Percentiles rank a stretch among this genome's conserved stretches.
Evolutionary conservation across 1,140 invertebrate species (phyloP).

Genomic region (Hylaeus volcanicus): DNA sequence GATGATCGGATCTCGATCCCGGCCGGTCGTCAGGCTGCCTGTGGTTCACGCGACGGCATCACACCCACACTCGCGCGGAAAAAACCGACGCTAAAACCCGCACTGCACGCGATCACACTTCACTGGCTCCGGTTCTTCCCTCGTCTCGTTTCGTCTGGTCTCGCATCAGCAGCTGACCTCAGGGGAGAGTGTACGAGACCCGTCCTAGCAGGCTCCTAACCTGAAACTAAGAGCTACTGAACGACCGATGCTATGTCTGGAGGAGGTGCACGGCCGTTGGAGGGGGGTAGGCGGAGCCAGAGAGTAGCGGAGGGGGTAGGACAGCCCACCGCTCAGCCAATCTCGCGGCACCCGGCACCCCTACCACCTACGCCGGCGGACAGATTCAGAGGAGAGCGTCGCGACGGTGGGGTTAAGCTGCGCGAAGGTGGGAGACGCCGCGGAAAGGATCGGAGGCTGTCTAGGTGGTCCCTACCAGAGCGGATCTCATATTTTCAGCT

Average conservation of each 20-base stretch:
- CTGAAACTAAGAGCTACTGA: constrained; percentile 81
- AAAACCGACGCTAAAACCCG: constrained; percentile 16
- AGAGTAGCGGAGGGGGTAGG: constrained; percentile 66
- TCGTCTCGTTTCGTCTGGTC: constrained; percentile 45
- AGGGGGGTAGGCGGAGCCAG: constrained; percentile 69
- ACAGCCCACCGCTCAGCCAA: constrained; percentile 71
- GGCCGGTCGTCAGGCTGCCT: constrained; percentile 28
- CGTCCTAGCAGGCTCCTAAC: constrained; percentile 81
- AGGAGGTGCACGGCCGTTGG: constrained; percentile 74
- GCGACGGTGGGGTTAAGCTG: constrained; percentile 61
- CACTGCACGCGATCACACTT: constrained; percentile 50
- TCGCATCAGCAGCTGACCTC: constrained; percentile 6
- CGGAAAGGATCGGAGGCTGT: constrained; percentile 78
- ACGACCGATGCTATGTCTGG: constrained; percentile 79
- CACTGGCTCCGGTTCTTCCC: constrained; percentile 38
- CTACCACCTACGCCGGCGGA: constrained; percentile 58
- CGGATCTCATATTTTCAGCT: constrained; percentile 77
- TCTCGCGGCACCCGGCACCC: constrained; percentile 52
- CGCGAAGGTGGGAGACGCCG: constrained; percentile 60
- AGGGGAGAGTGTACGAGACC: constrained; percentile 77
- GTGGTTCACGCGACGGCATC: constrained; percentile 36
- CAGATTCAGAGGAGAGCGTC: constrained; percentile 57
- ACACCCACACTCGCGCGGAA: constrained; percentile 42
- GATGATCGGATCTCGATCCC: constrained; percentile 16
- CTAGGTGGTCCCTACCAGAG: constrained; percentile 77